Conservation (phyloP, 2,888 invertebrate genomes). For the Caenorhabditis wallacei region DNA sequence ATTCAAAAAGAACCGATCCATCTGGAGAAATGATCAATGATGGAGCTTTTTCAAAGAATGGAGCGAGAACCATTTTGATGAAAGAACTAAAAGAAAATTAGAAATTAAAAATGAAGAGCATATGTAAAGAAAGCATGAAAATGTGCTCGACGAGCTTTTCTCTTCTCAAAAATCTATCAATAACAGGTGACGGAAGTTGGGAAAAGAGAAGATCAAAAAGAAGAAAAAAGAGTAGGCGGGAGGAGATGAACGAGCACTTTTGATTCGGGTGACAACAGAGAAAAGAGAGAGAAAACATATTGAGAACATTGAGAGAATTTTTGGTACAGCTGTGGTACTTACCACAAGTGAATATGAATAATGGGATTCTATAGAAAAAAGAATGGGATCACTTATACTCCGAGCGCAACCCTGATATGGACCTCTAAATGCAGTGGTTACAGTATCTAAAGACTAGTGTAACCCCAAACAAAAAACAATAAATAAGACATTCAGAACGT, state of each 20-base stretch:
- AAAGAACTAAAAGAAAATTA: background rate
- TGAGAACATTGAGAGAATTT: too few species aligned
- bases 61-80: constrained; percentile 72
- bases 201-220: constrained; percentile 23
- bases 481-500: too few species aligned
- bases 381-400: too few species aligned
- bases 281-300: background rate
- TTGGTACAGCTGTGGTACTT: too few species aligned
- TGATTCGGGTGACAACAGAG: background rate
- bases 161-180: constrained; percentile 44
- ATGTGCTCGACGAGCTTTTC: constrained; percentile 20
- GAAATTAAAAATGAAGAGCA: constrained; percentile 24
- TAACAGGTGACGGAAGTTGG: constrained; percentile 53
- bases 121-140: constrained; percentile 27
- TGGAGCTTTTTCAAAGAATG: constrained; percentile 82
- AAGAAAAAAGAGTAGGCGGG: constrained; percentile 40
- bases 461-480: too few species aligned
- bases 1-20: constrained; percentile 82
- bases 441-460: too few species aligned
- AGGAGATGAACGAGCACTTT: constrained; percentile 34
- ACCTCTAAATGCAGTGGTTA: too few species aligned
- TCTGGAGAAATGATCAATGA: constrained; percentile 80
- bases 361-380: too few species aligned
- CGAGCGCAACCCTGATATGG: too few species aligned
- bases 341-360: too few species aligned